Evolutionary conservation across 2,113 vertebrate genomes (phyloP).

Genomic region (Rhodinocichla rosea): DNA sequence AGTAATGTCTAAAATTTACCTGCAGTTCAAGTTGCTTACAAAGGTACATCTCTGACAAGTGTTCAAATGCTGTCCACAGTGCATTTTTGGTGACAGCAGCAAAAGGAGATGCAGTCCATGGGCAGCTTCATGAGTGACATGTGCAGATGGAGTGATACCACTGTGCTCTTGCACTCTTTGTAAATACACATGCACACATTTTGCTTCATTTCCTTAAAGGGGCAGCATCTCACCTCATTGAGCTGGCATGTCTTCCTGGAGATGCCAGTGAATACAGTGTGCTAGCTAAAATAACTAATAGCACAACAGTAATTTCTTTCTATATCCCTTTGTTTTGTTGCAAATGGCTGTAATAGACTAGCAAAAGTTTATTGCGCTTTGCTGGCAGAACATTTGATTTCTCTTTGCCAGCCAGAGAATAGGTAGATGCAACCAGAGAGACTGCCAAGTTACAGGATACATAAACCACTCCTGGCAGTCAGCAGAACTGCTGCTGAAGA

Average conservation of each 20-base stretch:
- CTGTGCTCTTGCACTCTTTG: neutral
- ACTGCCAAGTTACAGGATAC: neutral
- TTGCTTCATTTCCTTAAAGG: conserved; percentile 45
- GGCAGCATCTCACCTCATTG: neutral
- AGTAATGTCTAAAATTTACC: conserved; percentile 2
- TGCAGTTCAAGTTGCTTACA: conserved; percentile 21
- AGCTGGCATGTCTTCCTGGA: neutral
- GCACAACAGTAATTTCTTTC: neutral
- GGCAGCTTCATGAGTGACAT: conserved; percentile 22
- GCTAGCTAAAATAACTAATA: neutral
- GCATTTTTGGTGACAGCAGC: conserved; percentile 37
- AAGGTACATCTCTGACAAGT: neutral
- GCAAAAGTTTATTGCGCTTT: neutral
- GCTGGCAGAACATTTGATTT: neutral
- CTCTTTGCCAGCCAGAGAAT: neutral
- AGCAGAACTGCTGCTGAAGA: neutral
- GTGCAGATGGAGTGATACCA: neutral
- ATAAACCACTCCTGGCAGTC: neutral
- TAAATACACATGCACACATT: conserved; percentile 1
- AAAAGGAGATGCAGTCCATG: neutral
- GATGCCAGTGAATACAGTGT: neutral
- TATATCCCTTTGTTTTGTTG: neutral
- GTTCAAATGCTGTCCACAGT: neutral
- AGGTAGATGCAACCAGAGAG: neutral
- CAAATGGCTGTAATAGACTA: neutral